Evolutionary conservation across 2,113 vertebrate genomes (phyloP).

Genomic region (Mustela lutreola): DNA sequence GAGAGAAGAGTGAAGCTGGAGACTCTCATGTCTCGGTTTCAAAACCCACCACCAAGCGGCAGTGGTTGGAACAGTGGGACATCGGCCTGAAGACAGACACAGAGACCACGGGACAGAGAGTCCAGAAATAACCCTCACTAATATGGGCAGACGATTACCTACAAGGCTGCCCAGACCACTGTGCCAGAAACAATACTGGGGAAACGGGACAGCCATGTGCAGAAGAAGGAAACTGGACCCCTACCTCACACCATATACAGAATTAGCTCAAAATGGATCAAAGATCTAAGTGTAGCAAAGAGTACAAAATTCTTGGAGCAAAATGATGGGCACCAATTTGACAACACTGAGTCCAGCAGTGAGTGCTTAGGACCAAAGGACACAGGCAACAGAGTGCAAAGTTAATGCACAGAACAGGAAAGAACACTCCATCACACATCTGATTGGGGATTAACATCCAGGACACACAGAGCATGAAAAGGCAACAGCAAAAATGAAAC

Average conservation of each 20-base stretch:
- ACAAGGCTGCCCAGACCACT: not conserved
- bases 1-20: not conserved
- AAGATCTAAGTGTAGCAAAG: not conserved
- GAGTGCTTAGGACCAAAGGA: not conserved
- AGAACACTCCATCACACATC: too few relatives aligned
- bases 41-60: not conserved
- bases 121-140: rapidly evolving
- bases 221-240: rapidly evolving
- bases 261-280: not conserved
- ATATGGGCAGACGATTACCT: rapidly evolving
- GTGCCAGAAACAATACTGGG: not conserved
- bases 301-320: not conserved
- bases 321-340: not conserved
- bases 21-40: not conserved
- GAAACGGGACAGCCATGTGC: rapidly evolving
- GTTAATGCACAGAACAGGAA: not conserved
- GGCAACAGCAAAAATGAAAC: not conserved
- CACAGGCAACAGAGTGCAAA: too few relatives aligned
- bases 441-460: too few relatives aligned
- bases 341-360: not conserved
- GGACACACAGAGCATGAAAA: not conserved
- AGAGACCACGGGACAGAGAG: rapidly evolving
- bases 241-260: not conserved
- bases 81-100: rapidly evolving
- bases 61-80: not conserved